Evolutionary conservation across 2,888 invertebrate species (phyloP).

Genomic region (Micropterix aruncella): DNA sequence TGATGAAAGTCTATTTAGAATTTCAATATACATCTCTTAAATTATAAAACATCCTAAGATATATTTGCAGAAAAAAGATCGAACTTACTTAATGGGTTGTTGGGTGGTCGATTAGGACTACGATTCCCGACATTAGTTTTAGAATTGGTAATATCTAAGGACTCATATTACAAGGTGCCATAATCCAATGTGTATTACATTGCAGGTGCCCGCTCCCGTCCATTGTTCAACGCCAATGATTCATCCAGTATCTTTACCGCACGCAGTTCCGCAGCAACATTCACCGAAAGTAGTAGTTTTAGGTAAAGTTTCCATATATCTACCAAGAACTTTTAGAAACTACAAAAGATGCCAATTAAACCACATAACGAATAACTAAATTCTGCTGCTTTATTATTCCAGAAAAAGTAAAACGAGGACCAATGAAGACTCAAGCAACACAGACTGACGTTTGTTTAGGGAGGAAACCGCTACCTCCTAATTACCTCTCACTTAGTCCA

Average conservation of each 20-base stretch:
- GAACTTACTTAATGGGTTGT: too few relatives aligned
- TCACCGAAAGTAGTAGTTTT: slow-evolving; percentile 39
- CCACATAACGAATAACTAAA: too few relatives aligned
- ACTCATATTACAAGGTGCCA: too few relatives aligned
- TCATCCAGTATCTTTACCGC: slow-evolving; percentile 17
- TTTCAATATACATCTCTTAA: too few relatives aligned
- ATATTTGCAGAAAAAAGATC: too few relatives aligned
- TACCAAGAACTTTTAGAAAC: neutral
- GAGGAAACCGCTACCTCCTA: slow-evolving; percentile 55
- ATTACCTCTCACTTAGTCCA: slow-evolving; percentile 62
- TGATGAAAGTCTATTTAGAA: too few relatives aligned
- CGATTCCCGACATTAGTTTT: too few relatives aligned
- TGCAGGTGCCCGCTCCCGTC: slow-evolving; percentile 23
- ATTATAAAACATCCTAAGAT: too few relatives aligned
- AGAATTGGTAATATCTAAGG: too few relatives aligned
- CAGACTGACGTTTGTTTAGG: slow-evolving; percentile 71
- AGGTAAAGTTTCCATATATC: slow-evolving; percentile 25
- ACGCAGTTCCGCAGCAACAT: slow-evolving; percentile 23
- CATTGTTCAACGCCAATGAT: slow-evolving; percentile 10
- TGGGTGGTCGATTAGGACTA: too few relatives aligned
- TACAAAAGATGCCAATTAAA: neutral
- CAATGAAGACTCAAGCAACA: slow-evolving; percentile 88
- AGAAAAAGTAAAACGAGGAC: slow-evolving; percentile 71
- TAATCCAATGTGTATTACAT: too few relatives aligned
- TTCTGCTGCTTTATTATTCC: too few relatives aligned